A percentile compares a stretch with the other conserved stretches of the same genome.
These are phyloP conservation scores for Micropoecilia bifurca DNA, from an alignment of 2,797 vertebrate genomes.

Conservation along the genomic window DNA sequence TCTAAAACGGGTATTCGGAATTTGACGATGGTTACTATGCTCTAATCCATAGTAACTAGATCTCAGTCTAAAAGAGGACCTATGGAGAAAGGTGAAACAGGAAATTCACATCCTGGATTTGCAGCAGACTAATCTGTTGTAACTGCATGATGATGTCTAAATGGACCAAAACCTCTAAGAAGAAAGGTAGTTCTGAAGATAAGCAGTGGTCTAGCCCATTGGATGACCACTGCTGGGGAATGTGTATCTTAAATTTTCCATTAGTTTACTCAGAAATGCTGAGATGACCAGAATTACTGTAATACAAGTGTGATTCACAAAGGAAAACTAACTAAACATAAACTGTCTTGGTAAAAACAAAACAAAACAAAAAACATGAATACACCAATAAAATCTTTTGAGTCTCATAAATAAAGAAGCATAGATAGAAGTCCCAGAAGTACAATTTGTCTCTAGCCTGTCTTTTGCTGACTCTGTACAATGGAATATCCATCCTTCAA, in stretches of 20 bases:
- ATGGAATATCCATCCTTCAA: conserved; percentile 49
- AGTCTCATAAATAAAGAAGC: neutral
- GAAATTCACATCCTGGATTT: neutral
- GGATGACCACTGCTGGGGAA: neutral
- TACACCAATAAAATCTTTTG: neutral
- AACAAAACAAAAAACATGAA: neutral
- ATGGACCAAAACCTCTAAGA: neutral
- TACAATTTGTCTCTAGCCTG: conserved; percentile 31
- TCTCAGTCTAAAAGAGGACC: neutral
- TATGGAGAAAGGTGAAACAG: neutral
- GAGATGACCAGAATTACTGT: neutral
- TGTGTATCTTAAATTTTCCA: neutral
- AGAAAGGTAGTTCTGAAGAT: neutral
- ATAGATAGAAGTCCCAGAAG: neutral
- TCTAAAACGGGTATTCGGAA: neutral
- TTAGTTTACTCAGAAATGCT: neutral
- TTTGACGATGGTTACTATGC: neutral
- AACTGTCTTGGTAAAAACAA: neutral
- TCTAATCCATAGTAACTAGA: neutral
- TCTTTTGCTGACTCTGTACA: conserved; percentile 43
- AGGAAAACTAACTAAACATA: neutral
- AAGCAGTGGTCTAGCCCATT: neutral
- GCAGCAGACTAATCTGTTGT: neutral
- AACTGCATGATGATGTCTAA: neutral
- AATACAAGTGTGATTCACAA: neutral